Conservation (phyloP, 1,140 invertebrate genomes). For the Carcinoscorpius rotundicauda region DNA sequence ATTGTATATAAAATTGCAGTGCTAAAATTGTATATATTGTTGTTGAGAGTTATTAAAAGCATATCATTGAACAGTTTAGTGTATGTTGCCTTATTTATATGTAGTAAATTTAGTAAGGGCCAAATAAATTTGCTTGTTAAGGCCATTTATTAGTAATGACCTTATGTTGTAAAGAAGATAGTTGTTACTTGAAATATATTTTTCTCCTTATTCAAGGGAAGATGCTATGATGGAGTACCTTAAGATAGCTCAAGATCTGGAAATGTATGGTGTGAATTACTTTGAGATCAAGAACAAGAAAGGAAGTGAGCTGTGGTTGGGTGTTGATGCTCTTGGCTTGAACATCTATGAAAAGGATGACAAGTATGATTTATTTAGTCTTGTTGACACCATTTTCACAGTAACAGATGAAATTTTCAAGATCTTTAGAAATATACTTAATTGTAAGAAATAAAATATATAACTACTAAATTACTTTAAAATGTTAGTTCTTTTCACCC, state of each 20-base stretch:
- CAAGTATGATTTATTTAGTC: conserved; percentile 35
- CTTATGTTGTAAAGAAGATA: too few species aligned
- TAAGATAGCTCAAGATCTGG: conserved; percentile 60
- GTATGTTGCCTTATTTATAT: too few species aligned
- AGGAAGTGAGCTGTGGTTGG: conserved; percentile 54
- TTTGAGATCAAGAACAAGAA: conserved; percentile 65
- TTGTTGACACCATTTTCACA: background rate
- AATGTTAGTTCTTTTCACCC: too few species aligned
- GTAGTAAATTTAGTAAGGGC: too few species aligned
- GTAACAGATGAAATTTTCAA: background rate
- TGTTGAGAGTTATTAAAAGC: too few species aligned
- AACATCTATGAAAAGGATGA: conserved; percentile 64
- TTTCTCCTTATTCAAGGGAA: conserved; percentile 35
- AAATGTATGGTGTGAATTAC: conserved; percentile 71
- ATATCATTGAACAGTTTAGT: too few species aligned
- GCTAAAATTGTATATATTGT: too few species aligned
- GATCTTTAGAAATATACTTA: background rate
- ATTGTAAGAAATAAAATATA: background rate
- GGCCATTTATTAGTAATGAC: too few species aligned
- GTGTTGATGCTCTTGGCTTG: conserved; percentile 61
- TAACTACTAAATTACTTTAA: background rate
- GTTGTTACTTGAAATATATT: too few species aligned
- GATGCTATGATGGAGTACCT: conserved; percentile 67
- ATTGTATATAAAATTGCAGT: too few species aligned
- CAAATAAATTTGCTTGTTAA: too few species aligned